Conservation (phyloP, 53 echinoderm and acorn worm species). For the Patiria pectinifera region DNA sequence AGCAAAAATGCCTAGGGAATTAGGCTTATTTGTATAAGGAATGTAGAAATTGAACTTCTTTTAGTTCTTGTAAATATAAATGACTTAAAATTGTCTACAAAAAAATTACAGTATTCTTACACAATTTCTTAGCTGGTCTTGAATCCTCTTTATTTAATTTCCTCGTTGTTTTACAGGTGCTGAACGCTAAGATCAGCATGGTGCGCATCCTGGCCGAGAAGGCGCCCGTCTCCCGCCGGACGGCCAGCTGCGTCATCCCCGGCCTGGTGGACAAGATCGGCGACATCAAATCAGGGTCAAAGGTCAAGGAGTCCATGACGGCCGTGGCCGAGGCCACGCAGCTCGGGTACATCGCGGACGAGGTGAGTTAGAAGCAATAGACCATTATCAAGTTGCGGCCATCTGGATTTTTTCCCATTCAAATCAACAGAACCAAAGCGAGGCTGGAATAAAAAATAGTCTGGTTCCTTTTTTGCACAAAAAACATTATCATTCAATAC, state of each 20-base stretch:
- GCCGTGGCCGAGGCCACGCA: constrained; percentile 82
- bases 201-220: constrained; percentile 90
- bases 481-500: no score
- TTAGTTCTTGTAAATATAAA: no score
- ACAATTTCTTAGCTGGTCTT: background rate
- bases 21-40: no score
- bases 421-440: no score
- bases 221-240: constrained; percentile 73
- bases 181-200: constrained; percentile 85
- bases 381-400: no score
- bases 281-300: constrained; percentile 87
- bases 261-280: constrained; percentile 92
- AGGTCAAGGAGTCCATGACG: constrained; percentile 87
- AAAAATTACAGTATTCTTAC: no score
- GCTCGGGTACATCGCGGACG: constrained; percentile 75
- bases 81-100: no score
- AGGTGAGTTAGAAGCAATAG: constrained; percentile 42
- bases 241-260: constrained; percentile 71
- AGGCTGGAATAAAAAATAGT: no score
- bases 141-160: background rate
- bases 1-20: no score
- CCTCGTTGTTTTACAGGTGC: constrained; percentile 58
- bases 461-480: no score
- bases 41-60: no score
- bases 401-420: no score